Percentiles rank a stretch among this genome's conserved stretches.
These are phyloP conservation scores for Caenorhabditis imperialis DNA, from an alignment of 2,888 invertebrate genomes.

Conservation along the genomic window DNA sequence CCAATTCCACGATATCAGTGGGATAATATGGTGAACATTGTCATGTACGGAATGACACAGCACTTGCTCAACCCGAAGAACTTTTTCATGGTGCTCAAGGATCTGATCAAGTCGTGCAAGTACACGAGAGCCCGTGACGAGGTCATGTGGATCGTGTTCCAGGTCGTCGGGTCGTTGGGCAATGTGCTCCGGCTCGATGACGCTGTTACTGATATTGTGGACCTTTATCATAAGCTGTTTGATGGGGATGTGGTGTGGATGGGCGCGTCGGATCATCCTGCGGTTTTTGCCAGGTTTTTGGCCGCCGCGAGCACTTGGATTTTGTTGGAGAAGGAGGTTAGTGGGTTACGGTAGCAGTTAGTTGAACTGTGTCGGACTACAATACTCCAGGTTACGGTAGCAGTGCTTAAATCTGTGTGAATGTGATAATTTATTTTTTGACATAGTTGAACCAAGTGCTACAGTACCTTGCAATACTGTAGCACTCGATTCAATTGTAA, in stretches of 20 bases:
- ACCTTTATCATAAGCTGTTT: conserved; percentile 55
- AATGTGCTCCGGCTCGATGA: conserved; percentile 80
- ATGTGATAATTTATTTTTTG: too few relatives aligned
- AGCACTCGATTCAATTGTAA: too few relatives aligned
- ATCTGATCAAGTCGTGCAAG: conserved; percentile 43
- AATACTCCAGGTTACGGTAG: too few relatives aligned
- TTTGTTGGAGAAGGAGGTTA: conserved; percentile 40
- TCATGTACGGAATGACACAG: conserved; percentile 40
- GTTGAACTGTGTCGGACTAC: too few relatives aligned
- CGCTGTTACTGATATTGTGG: conserved; percentile 40
- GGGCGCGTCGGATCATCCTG: conserved; percentile 57
- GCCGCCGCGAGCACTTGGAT: conserved; percentile 65
- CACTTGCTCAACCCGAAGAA: conserved; percentile 31
- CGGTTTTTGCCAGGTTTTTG: conserved; percentile 58
- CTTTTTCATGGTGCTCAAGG: conserved; percentile 38
- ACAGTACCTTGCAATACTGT: too few relatives aligned
- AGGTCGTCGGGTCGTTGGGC: conserved; percentile 96
- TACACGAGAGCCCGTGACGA: conserved; percentile 91
- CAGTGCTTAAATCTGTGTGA: too few relatives aligned
- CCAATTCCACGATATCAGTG: conserved; percentile 63
- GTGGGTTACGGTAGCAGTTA: too few relatives aligned
- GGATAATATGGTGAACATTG: conserved; percentile 59
- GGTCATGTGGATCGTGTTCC: conserved; percentile 97
- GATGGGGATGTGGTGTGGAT: conserved; percentile 49
- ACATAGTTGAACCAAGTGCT: too few relatives aligned